Evolutionary conservation across 2,113 vertebrate genomes (phyloP).

Genomic region (Silurus asotus): DNA sequence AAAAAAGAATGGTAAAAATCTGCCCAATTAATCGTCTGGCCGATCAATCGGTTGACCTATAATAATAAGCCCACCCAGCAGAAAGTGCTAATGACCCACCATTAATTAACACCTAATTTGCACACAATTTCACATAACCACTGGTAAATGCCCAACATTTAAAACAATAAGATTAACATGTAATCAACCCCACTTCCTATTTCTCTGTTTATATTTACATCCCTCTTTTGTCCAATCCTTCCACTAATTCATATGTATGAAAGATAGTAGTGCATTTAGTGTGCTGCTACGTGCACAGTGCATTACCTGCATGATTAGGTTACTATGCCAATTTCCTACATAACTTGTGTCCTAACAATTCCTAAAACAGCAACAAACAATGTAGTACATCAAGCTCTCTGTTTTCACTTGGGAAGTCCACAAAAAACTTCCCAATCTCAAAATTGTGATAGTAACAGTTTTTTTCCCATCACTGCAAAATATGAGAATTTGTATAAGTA

Average conservation of each 20-base stretch:
- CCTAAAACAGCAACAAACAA: background rate
- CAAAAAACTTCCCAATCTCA: background rate
- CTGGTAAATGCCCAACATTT: background rate
- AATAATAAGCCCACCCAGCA: background rate
- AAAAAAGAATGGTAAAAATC: too few species aligned
- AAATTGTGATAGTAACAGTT: background rate
- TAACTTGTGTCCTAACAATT: background rate
- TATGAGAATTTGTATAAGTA: background rate
- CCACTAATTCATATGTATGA: background rate
- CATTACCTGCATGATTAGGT: background rate
- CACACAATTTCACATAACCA: background rate
- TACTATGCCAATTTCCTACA: background rate
- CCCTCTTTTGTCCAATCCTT: background rate
- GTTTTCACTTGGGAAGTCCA: background rate
- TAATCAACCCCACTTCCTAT: background rate
- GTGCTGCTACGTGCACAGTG: background rate
- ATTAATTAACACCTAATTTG: background rate
- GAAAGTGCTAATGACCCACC: background rate
- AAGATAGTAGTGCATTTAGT: background rate
- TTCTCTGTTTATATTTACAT: background rate
- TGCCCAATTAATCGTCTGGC: too few species aligned
- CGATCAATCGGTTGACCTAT: background rate
- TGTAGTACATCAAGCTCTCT: background rate
- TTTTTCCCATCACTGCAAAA: too few species aligned
- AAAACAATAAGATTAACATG: background rate